These are phyloP conservation scores for Patella depressa DNA, from an alignment of 2,888 invertebrate genomes.

Conservation along the genomic window DNA sequence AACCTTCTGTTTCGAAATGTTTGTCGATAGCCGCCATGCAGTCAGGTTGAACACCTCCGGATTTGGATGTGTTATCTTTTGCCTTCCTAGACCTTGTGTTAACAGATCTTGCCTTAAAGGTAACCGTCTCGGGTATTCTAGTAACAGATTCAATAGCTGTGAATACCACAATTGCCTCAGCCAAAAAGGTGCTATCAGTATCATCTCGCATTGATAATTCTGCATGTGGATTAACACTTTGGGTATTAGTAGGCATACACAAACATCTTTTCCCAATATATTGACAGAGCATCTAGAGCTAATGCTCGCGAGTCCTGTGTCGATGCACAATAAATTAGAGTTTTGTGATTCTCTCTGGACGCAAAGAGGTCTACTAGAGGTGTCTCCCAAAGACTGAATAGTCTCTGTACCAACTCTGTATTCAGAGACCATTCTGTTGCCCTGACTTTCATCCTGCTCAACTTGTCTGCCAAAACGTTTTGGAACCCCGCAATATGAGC, in stretches of 20 bases:
- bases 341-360: constrained; percentile 18
- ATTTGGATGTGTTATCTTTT: constrained; percentile 32
- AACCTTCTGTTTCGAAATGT: constrained; percentile 30
- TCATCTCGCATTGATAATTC: constrained; percentile 18
- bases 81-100: constrained; percentile 19
- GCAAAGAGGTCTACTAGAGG: constrained; percentile 30
- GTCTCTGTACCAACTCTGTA: background rate
- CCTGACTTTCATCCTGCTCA: constrained; percentile 32
- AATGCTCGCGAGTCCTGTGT: constrained; percentile 9
- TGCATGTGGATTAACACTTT: constrained; percentile 15
- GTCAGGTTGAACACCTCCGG: constrained; percentile 29
- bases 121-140: background rate
- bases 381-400: constrained; percentile 16
- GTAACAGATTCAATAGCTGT: constrained; percentile 23
- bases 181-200: constrained; percentile 8
- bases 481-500: constrained; percentile 30
- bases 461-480: constrained; percentile 33
- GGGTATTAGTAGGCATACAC: constrained; percentile 21
- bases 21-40: constrained; percentile 37
- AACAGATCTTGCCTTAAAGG: no score
- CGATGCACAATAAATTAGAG: constrained; percentile 21
- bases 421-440: constrained; percentile 17
- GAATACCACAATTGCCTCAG: constrained; percentile 26
- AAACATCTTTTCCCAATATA: constrained; percentile 19
- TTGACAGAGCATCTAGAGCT: constrained; percentile 25